These are phyloP conservation scores for Drosophila rubida DNA, from an alignment of 2,888 invertebrate species.

Conservation along the genomic window DNA sequence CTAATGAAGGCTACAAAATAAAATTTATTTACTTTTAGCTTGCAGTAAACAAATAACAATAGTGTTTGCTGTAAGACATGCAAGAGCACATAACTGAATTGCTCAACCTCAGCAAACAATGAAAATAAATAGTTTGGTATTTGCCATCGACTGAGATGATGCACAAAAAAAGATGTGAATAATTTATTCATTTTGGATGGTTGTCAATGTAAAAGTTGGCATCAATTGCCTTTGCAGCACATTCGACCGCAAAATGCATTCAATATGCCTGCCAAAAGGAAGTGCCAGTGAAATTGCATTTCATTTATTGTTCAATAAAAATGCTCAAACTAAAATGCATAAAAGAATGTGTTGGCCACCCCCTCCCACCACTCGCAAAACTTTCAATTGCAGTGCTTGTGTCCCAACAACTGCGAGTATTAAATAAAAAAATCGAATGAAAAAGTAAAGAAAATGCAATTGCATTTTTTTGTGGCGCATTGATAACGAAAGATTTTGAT, in stretches of 20 bases:
- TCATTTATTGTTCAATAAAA: constrained; percentile 33
- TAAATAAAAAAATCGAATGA: constrained; percentile 2
- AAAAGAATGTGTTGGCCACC: constrained; percentile 39
- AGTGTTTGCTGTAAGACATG: too few relatives aligned
- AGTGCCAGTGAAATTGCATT: constrained; percentile 43
- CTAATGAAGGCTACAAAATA: neutral
- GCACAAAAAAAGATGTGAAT: neutral
- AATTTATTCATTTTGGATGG: constrained; percentile 30
- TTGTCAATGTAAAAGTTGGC: constrained; percentile 28
- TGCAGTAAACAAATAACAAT: too few relatives aligned
- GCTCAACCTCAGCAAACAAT: neutral
- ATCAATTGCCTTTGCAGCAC: constrained; percentile 21
- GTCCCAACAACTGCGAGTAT: constrained; percentile 16
- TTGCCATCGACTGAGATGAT: neutral
- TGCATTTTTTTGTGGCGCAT: constrained; percentile 36
- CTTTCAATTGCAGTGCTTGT: constrained; percentile 25
- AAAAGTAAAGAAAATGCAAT: constrained; percentile 22
- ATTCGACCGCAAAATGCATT: constrained; percentile 31
- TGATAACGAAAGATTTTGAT: constrained; percentile 61
- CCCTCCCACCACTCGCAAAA: constrained; percentile 7
- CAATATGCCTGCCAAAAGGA: constrained; percentile 6
- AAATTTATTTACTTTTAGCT: too few relatives aligned
- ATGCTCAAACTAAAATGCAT: constrained; percentile 26
- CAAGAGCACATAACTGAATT: neutral
- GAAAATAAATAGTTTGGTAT: neutral